These are phyloP conservation scores for Melanargia galathea DNA, from an alignment of 2,888 invertebrate genomes.

Conservation along the genomic window DNA sequence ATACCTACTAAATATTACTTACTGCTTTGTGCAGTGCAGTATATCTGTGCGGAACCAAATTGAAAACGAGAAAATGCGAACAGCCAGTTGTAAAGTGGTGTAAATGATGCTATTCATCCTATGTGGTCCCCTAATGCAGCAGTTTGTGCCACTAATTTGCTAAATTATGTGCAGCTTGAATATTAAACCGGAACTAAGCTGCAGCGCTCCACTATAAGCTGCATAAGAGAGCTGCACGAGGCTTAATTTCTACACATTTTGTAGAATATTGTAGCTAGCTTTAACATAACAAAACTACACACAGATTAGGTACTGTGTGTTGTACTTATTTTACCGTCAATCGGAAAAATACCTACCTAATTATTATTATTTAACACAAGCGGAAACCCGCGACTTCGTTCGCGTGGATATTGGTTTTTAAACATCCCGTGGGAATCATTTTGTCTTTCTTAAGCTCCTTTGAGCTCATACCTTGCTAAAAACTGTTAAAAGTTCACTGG, in stretches of 20 bases:
- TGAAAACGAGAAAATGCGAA: constrained; percentile 22
- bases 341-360: too few species aligned
- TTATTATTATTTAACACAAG: too few species aligned
- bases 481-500: too few species aligned
- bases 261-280: not conserved
- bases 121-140: constrained; percentile 49
- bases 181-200: constrained; percentile 48
- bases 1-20: too few species aligned
- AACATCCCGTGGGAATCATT: too few species aligned
- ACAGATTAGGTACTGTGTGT: too few species aligned
- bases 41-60: constrained; percentile 7
- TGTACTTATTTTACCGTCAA: too few species aligned
- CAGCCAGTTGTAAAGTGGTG: constrained; percentile 33
- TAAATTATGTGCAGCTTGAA: constrained; percentile 49
- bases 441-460: too few species aligned
- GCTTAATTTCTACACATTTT: constrained; percentile 8
- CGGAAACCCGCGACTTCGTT: too few species aligned
- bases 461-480: too few species aligned
- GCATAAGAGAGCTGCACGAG: constrained; percentile 5
- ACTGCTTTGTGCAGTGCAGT: not conserved
- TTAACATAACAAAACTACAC: not conserved
- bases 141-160: constrained; percentile 51
- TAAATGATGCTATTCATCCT: constrained; percentile 50
- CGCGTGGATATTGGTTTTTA: too few species aligned
- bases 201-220: constrained; percentile 6